Base-by-base conservation (phyloP, 1,140 invertebrate genomes). In the Micrasema minimum region DNA sequence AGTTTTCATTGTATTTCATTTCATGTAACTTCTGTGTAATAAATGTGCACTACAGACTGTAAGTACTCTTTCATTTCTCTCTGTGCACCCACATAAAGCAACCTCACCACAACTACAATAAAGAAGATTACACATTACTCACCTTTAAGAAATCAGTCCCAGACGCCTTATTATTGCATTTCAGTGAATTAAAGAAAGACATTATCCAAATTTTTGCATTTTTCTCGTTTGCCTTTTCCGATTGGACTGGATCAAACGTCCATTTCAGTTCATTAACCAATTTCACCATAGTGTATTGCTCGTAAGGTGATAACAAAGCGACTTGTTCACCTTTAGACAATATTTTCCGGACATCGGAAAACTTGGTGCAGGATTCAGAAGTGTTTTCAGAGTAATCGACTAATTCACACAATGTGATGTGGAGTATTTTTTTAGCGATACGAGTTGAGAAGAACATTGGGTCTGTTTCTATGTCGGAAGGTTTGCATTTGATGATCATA, bases 251-350 rank as follows among this genome's bases (percentile, higher is more conserved):
- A 12, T 23, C 16, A 3, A 69, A 38, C 66, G 59, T 69, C 20
- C 48, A 53, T 14, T 59, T 12, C 1, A 69, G 3, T n/a, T 45
- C 51, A 43, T 46, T 59, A 7, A 37, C 23, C 26, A 57, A 14
- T 35, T 57, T 59, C 1, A 69, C 20, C 66, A 69, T 59, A 11
- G 59, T 59, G 23, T 69, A 69, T n/a, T 59, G 55, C 16, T 69
- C 66, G 14, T 69, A 69, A 7, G 50, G 41, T 6, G 18, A 9
- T 22, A 69, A 22, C 0, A 6, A 12, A 18, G 43, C 20, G 12
- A 26, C 16, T 2, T 20, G 12, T 57, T 69, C 22, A 12, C 41
- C 66, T 46, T 57, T 46, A 0, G 26, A 26, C 6, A 69, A 26
- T 12, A 69, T 41, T 10, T 35, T 35, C 23, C 59, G 59, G 4